Evolutionary conservation across 2,113 vertebrate genomes (phyloP), one percentile per base, ranked within the genome.

Genomic region (Podarcis raffonei): DNA sequence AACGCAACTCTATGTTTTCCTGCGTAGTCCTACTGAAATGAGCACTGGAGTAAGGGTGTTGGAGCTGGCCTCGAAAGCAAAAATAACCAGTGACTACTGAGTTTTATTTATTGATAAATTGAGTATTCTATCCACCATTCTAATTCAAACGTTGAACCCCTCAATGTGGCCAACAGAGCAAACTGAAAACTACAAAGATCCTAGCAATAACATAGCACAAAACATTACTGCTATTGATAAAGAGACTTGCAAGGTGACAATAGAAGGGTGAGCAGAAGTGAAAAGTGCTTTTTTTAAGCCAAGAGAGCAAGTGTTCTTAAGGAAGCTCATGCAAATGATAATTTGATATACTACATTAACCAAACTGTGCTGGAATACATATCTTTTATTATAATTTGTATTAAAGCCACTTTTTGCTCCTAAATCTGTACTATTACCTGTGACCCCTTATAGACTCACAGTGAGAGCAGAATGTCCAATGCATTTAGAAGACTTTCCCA

Each of bases 401-500:
- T 42, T 75, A 88, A 48, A 88, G 71, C 35, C 32, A 57, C 22
- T 30, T 69, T 53, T 77, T 62, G 22, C 6, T 53, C 27, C 59
- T 83, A 69, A 78, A 68, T 69, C 1, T 78, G 39, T 68, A 92
- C 78, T 93, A 9, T 93, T 92, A 89, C 92, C n/a, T 32, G 87
- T 91, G 86, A 87, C 71, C 94, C 91, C 71, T 96, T 97, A 18
- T 96, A 99, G 99, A 95, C 96, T 99, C 95, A 99, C 99, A 20
- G 99, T 99, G 95, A 98, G 98, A 89, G 99, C 99, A 8, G 99
- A 99, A 93, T 99, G 99, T 83, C 99, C 99, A 80, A 99, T 99
- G 99, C 98, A 99, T 89, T 97, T 99, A 90, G 99, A 99, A 96
- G 99, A 99, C 92, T 99, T 99, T 93, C 99, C 99, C 0, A 99